Base-by-base conservation (phyloP, 2,888 invertebrate genomes). In the Dicycla oo region DNA sequence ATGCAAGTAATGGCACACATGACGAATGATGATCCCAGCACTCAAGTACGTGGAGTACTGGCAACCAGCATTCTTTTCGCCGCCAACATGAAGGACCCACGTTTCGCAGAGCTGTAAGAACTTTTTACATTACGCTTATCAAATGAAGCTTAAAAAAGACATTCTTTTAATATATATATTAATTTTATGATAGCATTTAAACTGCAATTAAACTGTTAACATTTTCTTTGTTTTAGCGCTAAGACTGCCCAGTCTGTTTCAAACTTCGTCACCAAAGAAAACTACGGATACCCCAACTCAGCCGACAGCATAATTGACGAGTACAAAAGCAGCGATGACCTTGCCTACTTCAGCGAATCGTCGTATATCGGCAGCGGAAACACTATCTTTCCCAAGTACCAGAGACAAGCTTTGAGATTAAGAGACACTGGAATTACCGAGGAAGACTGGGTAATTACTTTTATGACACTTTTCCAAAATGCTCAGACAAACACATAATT, bases 1-100 rank as follows among this genome's bases (percentile, higher is more conserved):
- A 96, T 98, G 87, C 97, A 97, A 92, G 94, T 97, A 53, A 97
- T 98, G 97, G 98, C 98, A 40, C 93, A 96, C 84, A 96, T 97
- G 92, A 97, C 97, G 2, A 96, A 97, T 74, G 90, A 94, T 58
- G 98, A 98, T 85, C 93, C 94, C 15, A 97, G 96, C 88, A 93
- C 96, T 58, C 96, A 97, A 58, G 97, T 98, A 0, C 97, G 97
- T 75, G 95, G 97, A 62, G 97, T 96, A 10, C 96, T 98, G 8
- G 97, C 97, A 86, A 96, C 97, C 34, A 92, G 94, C 20, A 97
- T 98, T 77, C 89, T 95, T 87, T 92, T 93, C 63, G 96, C 97
- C n/a, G 96, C 97, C 73, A 75, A 94, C 73, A 89, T 97, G 40
- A 91, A 93, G 70, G 90, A 91, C 57, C 93, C 94, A 0, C 93